Evolutionary conservation across 2,888 invertebrate species (phyloP).

Genomic region (Blera fallax): DNA sequence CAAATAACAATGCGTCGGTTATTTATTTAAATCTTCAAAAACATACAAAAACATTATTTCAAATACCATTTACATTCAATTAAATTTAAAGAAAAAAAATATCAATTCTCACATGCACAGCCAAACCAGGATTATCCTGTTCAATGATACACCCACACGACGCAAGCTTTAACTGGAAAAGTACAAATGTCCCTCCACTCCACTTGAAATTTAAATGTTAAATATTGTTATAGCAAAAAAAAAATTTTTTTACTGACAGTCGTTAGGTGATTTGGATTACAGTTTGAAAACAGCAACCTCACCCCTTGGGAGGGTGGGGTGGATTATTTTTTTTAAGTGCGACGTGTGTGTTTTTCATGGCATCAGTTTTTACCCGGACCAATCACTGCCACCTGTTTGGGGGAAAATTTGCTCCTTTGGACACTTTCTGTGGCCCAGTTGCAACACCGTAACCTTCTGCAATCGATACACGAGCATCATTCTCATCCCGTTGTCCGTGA

Average conservation of each 20-base stretch:
- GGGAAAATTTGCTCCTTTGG: neutral
- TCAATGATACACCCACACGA: neutral
- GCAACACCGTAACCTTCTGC: neutral
- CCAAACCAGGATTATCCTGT: slow-evolving; percentile 2
- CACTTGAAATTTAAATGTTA: neutral
- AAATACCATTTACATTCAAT: neutral
- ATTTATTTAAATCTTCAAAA: neutral
- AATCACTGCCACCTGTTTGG: slow-evolving; percentile 24
- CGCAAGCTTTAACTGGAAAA: neutral
- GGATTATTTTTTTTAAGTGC: neutral
- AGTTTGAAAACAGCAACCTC: neutral
- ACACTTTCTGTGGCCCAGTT: neutral
- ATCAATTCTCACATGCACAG: neutral
- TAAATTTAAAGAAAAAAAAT: neutral
- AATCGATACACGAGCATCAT: neutral
- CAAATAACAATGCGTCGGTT: neutral
- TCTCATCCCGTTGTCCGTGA: neutral
- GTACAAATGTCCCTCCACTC: neutral
- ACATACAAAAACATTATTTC: neutral
- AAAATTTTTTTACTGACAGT: neutral
- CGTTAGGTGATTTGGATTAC: neutral
- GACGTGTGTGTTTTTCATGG: slow-evolving; percentile 1
- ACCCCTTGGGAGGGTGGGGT: neutral
- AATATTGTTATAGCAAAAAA: neutral
- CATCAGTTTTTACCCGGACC: neutral